Evolutionary conservation across 2,888 invertebrate genomes (phyloP).

Genomic region (Abscondita cerata): DNA sequence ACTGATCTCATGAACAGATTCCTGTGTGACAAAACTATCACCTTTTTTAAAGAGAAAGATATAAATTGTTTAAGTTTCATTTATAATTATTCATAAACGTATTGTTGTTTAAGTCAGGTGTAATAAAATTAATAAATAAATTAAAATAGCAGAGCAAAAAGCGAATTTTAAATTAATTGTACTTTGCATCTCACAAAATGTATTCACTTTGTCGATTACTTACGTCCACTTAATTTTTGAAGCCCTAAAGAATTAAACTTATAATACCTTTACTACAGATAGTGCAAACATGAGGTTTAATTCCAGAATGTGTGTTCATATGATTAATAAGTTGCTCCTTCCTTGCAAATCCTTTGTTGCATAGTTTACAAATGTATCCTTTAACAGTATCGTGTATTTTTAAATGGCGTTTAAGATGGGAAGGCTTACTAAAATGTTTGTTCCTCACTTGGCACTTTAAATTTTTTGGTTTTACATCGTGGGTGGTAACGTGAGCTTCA

Average conservation of each 20-base stretch:
- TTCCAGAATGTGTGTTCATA: constrained; percentile 64
- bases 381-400: constrained; percentile 63
- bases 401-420: constrained; percentile 61
- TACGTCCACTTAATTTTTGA: too few species aligned
- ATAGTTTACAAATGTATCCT: constrained; percentile 63
- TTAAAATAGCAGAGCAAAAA: too few species aligned
- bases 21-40: too few species aligned
- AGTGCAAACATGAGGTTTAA: constrained; percentile 65
- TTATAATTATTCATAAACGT: too few species aligned
- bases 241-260: not conserved
- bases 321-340: constrained; percentile 66
- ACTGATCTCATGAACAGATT: too few species aligned
- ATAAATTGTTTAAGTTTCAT: too few species aligned
- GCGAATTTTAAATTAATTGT: too few species aligned
- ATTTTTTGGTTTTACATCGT: constrained; percentile 17
- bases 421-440: constrained; percentile 61
- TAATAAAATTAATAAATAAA: too few species aligned
- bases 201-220: too few species aligned
- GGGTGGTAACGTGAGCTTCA: constrained; percentile 21
- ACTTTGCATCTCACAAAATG: too few species aligned
- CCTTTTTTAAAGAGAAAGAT: too few species aligned
- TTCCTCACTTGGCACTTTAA: constrained; percentile 63
- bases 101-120: too few species aligned
- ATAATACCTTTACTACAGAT: constrained; percentile 64
- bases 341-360: constrained; percentile 65